Evolutionary conservation across 2,888 invertebrate species (phyloP), one percentile per base, ranked within the genome.

Genomic region (Gisinianus flammeolus): DNA sequence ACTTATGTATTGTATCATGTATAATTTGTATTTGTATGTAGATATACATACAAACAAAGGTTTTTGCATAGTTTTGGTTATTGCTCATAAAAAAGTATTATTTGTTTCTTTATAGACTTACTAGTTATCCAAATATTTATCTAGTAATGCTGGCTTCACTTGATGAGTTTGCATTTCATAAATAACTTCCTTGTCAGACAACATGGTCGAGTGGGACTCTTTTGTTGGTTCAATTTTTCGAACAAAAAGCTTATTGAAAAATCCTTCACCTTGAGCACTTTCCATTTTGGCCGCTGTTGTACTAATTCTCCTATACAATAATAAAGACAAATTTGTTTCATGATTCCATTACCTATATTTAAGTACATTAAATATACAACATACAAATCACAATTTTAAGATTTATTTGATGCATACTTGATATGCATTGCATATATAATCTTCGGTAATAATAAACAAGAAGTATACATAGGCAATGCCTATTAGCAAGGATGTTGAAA

Each of bases 151-250:
- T 56, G 97, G 94, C 86, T 94, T 92, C 84, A 97, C 94, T 87
- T 96, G 95, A 88, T 98, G 97, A 81, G 97, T 97, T 87, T 97
- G 95, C 79, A 98, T 90, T 81, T 97, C 96, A 88, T 96, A 98
- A 85, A 99, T 93, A 78, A 93, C 91, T 88, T 98, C 98, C 88
- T 97, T 97, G 88, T 96, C 96, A 85, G 97, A 96, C 69, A 98
- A 90, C 92, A 97, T 94, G 82, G 96, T 93, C 86, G 98, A 98
- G 88, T 98, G 98, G 2, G 97, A 94, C 87, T 97, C 96, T 87
- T 96, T 96, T 1, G 96, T 95, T 5, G 96, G 95, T 87, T 97
- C 96, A 86, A 97, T 95, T 87, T 93, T 94, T 81, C 96, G 90
- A 64, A 96, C 96, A 85, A 96, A 89, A 81, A 97, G 88, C 87